These are phyloP conservation scores for Numida meleagris DNA, from an alignment of 2,113 vertebrate genomes.

Conservation along the genomic window DNA sequence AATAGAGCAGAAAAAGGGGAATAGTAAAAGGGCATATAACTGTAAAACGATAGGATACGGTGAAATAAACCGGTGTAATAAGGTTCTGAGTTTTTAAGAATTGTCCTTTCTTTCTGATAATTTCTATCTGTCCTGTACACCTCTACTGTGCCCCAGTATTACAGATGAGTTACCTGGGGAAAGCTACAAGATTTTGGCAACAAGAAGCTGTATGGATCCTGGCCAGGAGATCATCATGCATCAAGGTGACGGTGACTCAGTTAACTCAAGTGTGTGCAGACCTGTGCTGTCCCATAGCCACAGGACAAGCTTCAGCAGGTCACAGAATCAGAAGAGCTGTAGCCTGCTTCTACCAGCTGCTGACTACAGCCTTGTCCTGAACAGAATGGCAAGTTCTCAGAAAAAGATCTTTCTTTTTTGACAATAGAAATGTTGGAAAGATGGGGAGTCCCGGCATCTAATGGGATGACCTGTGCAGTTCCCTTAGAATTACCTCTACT, in stretches of 20 bases:
- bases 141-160: neutral
- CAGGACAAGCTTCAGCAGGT: neutral
- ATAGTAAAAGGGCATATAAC: rapidly evolving
- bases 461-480: neutral
- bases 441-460: neutral
- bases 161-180: neutral
- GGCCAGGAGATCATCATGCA: neutral
- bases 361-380: neutral
- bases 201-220: neutral
- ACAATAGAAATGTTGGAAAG: neutral
- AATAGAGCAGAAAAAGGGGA: neutral
- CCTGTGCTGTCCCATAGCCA: neutral
- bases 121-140: neutral
- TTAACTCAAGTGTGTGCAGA: neutral
- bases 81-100: neutral
- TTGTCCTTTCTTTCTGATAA: neutral
- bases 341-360: neutral
- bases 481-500: neutral
- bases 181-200: neutral
- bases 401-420: neutral
- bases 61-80: neutral
- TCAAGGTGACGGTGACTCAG: neutral
- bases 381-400: neutral
- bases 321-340: neutral
- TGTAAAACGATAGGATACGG: neutral